A percentile compares a stretch with the other conserved stretches of the same genome.
Evolutionary conservation across 2,113 vertebrate species (phyloP).

Genomic region (Spilogale gracilis): DNA sequence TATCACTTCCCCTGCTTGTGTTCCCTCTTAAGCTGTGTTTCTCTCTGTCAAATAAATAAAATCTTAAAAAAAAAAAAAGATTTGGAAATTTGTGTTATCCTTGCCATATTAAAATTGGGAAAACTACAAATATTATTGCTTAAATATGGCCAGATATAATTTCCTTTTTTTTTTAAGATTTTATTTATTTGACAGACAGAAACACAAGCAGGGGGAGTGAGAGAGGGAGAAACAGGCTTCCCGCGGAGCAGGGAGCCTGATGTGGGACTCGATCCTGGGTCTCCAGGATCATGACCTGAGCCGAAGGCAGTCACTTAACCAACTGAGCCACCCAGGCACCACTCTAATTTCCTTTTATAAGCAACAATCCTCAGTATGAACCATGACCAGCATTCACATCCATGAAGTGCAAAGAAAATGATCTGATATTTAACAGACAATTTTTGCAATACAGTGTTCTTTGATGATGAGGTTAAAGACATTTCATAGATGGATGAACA

Average conservation of each 20-base stretch:
- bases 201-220: too few species aligned
- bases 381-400: background rate
- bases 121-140: background rate
- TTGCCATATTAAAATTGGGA: background rate
- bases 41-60: too few species aligned
- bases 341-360: background rate
- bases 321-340: too few species aligned
- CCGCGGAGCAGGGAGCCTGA: too few species aligned
- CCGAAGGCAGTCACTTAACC: too few species aligned
- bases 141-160: background rate
- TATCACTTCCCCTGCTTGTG: too few species aligned
- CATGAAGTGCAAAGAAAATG: background rate
- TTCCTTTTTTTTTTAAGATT: background rate
- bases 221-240: too few species aligned
- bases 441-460: slow-evolving; percentile 8
- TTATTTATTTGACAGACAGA: too few species aligned
- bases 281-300: too few species aligned
- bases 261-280: too few species aligned
- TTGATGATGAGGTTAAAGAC: slow-evolving; percentile 20
- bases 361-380: background rate
- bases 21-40: too few species aligned
- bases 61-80: background rate
- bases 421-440: background rate
- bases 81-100: slow-evolving; percentile 39
- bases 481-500: slow-evolving; percentile 53